Evolutionary conservation across 2,113 vertebrate genomes (phyloP), one percentile per base, ranked within the genome.

Genomic region (Entomyzon cyanotis): DNA sequence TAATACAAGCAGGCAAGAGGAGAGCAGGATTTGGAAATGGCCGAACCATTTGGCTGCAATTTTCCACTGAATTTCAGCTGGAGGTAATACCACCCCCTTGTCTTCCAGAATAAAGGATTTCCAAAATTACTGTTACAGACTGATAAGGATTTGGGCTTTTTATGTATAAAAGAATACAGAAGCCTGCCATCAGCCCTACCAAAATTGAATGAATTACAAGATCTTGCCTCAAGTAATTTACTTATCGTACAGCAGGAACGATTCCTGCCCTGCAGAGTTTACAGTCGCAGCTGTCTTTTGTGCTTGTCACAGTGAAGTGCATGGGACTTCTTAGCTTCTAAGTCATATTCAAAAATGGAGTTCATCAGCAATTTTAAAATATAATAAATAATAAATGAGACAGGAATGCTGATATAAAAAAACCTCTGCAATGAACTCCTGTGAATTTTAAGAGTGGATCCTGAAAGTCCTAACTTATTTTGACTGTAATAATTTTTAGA

Each of bases 1-100:
- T 92, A 88, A 64, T 76, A 94, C 59, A 90, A 76, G 79, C 75
- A 94, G 80, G 68, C 84, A 73, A 46, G 63, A 64, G 50, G 39
- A 73, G 22, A 80, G 59, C 4, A 4, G 77, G 83, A 53, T 93
- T 83, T 76, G 62, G 86, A 86, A 90, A 77, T 19, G 87, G 59
- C 59, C 1, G 2, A 90, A 65, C 21, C 49, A 89, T 58, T 94
- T 77, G 76, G 76, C 63, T 88, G 63, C 68, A 73, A 62, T 86
- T 92, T 90, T 62, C 76, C 80, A n/a, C 49, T 86, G 76, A 47
- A 80, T 91, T 92, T 89, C 64, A 67, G n/a, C 15, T 62, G 39
- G 67, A 89, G 17, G 21, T 55, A 47, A 58, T 47, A 73, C 24
- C 62, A 71, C n/a, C 1, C 56, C 21, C 27, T 82, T 47, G 44